Evolutionary conservation across 64 coral and sea anemone genomes (phyloP), one percentile per base, ranked within the genome.

Genomic region (Dendrophyllia cribrosa): DNA sequence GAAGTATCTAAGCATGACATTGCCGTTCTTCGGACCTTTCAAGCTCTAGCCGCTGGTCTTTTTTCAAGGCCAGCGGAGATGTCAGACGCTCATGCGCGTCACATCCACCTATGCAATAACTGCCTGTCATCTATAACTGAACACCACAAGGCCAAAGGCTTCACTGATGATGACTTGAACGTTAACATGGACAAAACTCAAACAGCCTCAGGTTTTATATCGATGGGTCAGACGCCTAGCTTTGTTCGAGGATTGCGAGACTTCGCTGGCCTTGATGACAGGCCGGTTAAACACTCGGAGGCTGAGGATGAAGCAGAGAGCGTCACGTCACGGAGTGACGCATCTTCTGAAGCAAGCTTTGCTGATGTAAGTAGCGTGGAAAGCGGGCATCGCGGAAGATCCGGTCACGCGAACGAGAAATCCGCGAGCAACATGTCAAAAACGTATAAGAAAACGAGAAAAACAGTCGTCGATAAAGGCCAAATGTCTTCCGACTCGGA

Each of bases 271-370:
- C 75, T 93, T 5, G 53, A 23, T 47, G 74, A 76, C 71, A 60
- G 47, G 59, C 5, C 46, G 20, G 95, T 76, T 16, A 75, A 21
- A 7, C 74, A 83, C 47, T 43, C 43, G 9, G 75, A 60, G 24
- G 51, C 76, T 19, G 83, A 77, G 24, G 51, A 84, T 19, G 83
- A 77, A 4, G 84, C 61, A 43, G 82, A 58, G 10, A 92, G 91
- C 55, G 43, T 83, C 24, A 64, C 16, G 43, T 97, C 88, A 70
- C 82, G 76, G 74, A 80, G 81, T n/a, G 84, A 94, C 21, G 87
- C 95, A 6, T 97, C 95, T 15, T 96, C 95, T 46, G 95, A 97
- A 58, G 95, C 88, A 8, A 97, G 95, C 80, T 91, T 97, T 67
- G 95, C 95, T 14, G 95, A 97, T 70, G 95, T 97, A 13, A 97